Evolutionary conservation across 1,140 invertebrate genomes (phyloP).

Genomic region (Belonocnema kinseyi): DNA sequence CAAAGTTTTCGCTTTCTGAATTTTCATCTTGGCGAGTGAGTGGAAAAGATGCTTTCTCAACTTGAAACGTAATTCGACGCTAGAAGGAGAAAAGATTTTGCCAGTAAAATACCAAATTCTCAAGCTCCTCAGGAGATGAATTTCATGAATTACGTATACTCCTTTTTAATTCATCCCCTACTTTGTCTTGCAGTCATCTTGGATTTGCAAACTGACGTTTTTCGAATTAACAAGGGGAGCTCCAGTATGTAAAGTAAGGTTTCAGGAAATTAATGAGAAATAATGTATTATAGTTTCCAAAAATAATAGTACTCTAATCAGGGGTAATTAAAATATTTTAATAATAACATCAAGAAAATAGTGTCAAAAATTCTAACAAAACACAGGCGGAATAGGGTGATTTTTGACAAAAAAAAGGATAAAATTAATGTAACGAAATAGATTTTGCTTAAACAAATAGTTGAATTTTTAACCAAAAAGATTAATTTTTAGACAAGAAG

Average conservation of each 20-base stretch:
- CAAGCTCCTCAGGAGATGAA: constrained; percentile 37
- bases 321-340: background rate
- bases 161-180: constrained; percentile 24
- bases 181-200: constrained; percentile 24
- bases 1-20: constrained; percentile 52
- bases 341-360: no score
- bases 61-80: constrained; percentile 48
- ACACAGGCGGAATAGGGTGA: no score
- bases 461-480: no score
- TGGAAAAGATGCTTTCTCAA: constrained; percentile 41
- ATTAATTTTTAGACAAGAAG: no score
- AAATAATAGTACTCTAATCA: background rate
- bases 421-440: no score
- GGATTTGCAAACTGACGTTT: constrained; percentile 24
- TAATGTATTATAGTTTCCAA: background rate
- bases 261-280: background rate
- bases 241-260: background rate
- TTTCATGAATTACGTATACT: constrained; percentile 27
- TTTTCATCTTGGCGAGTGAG: constrained; percentile 39
- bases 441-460: no score
- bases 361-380: no score
- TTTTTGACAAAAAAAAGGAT: no score
- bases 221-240: constrained; percentile 11
- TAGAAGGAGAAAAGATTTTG: constrained; percentile 39
- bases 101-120: constrained; percentile 50